Conservation (phyloP, 2,888 invertebrate species). For the Entomobrya proxima region DNA sequence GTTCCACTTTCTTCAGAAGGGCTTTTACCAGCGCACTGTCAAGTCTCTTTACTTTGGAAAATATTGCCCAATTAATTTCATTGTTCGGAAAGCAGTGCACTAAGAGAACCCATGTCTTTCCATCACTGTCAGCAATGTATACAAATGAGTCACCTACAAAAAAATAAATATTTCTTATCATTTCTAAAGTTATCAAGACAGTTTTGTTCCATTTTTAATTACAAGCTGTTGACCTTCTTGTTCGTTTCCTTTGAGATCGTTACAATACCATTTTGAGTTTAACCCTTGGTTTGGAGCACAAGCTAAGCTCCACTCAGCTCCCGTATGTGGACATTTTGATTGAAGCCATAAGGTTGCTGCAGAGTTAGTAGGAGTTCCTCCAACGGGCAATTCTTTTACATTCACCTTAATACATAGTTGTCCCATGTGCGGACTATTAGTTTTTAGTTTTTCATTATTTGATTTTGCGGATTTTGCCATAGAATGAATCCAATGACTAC, state of each 20-base stretch:
- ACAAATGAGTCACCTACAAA: conserved; percentile 63
- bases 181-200: not conserved
- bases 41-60: conserved; percentile 65
- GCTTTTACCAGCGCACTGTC: conserved; percentile 58
- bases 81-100: conserved; percentile 65
- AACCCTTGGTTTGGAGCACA: conserved; percentile 45
- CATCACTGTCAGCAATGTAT: conserved; percentile 66
- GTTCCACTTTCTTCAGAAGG: conserved; percentile 59
- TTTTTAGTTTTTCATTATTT: conserved; percentile 46
- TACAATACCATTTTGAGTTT: conserved; percentile 68
- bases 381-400: conserved; percentile 45
- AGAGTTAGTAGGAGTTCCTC: conserved; percentile 19
- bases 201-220: not conserved
- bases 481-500: conserved; percentile 64
- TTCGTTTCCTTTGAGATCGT: conserved; percentile 28
- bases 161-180: not conserved
- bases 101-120: conserved; percentile 64
- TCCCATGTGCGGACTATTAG: conserved; percentile 56
- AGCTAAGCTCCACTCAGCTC: conserved; percentile 56
- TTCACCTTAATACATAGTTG: conserved; percentile 62
- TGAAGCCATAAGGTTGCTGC: conserved; percentile 64
- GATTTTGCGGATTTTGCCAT: conserved; percentile 67
- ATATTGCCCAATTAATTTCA: conserved; percentile 68
- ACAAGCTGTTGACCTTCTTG: conserved; percentile 44
- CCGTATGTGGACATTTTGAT: conserved; percentile 63